Evolutionary conservation across 2,113 vertebrate genomes (phyloP).

Genomic region (Oophaga pumilio): DNA sequence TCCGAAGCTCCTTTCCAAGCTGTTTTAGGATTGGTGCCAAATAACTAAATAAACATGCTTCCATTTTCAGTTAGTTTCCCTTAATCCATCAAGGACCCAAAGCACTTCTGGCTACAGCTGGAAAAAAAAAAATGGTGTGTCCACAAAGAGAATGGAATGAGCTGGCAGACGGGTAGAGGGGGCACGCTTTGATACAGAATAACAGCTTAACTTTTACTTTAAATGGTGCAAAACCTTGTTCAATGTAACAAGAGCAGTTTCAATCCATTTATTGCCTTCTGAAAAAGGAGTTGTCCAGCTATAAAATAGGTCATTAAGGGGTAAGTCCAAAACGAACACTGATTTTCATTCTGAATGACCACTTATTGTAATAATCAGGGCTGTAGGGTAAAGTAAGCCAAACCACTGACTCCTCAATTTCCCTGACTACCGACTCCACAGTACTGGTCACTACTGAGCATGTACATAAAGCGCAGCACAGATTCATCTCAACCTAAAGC

Average conservation of each 20-base stretch:
- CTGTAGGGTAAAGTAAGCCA: too few relatives aligned
- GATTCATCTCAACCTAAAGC: too few relatives aligned
- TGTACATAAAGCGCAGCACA: too few relatives aligned
- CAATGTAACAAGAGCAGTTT: not conserved
- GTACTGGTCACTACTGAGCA: too few relatives aligned
- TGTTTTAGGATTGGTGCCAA: conserved; percentile 30
- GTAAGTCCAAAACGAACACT: too few relatives aligned
- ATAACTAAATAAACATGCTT: conserved; percentile 36
- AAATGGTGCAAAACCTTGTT: not conserved
- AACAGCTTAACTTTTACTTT: not conserved
- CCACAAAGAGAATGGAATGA: not conserved
- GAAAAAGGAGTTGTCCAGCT: too few relatives aligned
- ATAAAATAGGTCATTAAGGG: too few relatives aligned
- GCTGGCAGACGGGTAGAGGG: not conserved
- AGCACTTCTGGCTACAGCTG: conserved; percentile 5
- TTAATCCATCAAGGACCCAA: conserved; percentile 40
- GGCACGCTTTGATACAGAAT: not conserved
- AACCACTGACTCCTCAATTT: too few relatives aligned
- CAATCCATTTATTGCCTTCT: not conserved
- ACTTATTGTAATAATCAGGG: too few relatives aligned
- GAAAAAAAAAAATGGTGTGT: not conserved
- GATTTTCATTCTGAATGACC: too few relatives aligned
- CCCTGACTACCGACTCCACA: too few relatives aligned
- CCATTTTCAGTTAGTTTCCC: conserved; percentile 34
- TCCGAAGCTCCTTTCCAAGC: not conserved